Base-by-base conservation (phyloP, 2,113 vertebrate species). In the Lagenorhynchus albirostris region DNA sequence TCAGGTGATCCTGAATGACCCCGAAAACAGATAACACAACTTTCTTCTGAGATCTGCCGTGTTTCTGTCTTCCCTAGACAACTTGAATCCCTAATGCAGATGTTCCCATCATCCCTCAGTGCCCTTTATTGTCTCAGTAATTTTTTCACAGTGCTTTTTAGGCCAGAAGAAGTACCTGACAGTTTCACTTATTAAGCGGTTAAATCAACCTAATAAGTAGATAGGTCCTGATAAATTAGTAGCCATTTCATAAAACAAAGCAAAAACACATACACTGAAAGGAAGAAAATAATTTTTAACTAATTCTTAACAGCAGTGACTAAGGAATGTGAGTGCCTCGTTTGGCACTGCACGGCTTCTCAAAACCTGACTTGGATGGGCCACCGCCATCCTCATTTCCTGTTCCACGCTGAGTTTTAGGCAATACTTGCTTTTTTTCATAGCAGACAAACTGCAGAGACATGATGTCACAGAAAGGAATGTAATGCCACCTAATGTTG, bases 401-500 rank as follows among this genome's bases (percentile, higher is more conserved):
- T 74, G 6, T 68, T 44, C 9, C 50, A 44, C 33, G 1, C 0
- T 23, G 76, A 91, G 31, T 74, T 86, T 80, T 23, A 36, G 9
- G 5, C 13, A 25, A 7, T 8, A 25, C 15, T 80, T n/a, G 33
- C 47, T 82, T 95, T 95, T 73, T 81, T 62, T 71, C 47, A 5
- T 9, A 20, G 29, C 38, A 85, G 62, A 58, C 14, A 5, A 26
- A 31, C 1, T 25, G 33, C 33, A 62, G 67, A 94, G 89, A n/a
- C 23, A 21, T 62, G 53, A 71, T 8, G 9, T 81, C 63, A 62
- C 33, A 4, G 11, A 36, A 94, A 87, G 93, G 60, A 85, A 91
- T n/a, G 17, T n/a, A 36, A 84, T 84, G 88, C 74, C 96, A 94
- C 71, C 91, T 95, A 70, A 92, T 62, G 95, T 58, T 92, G 87